Conservation (phyloP, 2,113 vertebrate genomes). For the Urocynchramus pylzowi region DNA sequence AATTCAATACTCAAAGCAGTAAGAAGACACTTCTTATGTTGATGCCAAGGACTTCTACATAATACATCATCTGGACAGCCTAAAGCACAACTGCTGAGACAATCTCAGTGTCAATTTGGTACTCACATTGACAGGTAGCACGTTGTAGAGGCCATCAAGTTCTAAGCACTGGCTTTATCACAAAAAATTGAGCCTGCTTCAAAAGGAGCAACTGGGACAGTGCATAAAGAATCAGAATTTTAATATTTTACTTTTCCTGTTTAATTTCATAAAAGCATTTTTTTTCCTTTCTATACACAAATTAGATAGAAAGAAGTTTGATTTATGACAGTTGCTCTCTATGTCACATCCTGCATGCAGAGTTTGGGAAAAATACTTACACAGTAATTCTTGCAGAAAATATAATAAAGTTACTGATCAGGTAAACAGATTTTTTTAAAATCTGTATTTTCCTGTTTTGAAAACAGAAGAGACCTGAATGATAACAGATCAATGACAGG, state of each 20-base stretch:
- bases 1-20: background rate
- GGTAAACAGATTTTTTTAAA: background rate
- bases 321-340: background rate
- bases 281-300: background rate
- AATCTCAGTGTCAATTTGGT: background rate
- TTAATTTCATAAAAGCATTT: background rate
- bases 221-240: background rate
- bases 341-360: background rate
- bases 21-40: background rate
- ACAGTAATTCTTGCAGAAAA: background rate
- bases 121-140: background rate
- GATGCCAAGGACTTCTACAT: background rate
- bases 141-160: background rate
- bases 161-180: background rate
- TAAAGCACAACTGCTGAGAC: background rate
- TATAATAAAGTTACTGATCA: background rate
- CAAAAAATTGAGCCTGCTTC: background rate
- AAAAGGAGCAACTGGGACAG: background rate
- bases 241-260: background rate
- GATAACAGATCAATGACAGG: background rate
- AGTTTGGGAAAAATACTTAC: background rate
- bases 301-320: background rate
- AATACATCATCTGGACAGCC: background rate
- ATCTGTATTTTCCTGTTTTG: background rate
- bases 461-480: background rate